phyloP scores from a whole-genome alignment of 2,113 vertebrate species.

The Passer domesticus region DNA sequence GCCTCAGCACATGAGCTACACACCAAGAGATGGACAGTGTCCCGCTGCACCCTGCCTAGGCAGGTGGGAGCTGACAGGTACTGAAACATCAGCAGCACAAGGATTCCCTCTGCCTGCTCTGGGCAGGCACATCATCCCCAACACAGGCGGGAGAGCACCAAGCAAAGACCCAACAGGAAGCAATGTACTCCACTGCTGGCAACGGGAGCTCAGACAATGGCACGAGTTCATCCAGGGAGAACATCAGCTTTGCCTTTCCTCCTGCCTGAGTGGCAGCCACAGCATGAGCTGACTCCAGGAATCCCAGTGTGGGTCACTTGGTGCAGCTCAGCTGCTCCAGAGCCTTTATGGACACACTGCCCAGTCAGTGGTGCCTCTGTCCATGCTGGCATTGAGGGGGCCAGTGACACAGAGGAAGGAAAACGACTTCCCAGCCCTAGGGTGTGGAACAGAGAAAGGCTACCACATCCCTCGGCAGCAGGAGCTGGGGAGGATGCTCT shows the following conservation, averaged over 20 bases:
- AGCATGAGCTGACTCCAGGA: not conserved
- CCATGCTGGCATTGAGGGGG: accelerated
- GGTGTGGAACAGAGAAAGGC: not conserved
- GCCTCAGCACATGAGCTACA: not conserved
- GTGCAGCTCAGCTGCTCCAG: not conserved
- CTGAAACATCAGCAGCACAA: not conserved
- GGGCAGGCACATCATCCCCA: not conserved
- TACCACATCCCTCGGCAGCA: not conserved
- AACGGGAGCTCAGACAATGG: accelerated
- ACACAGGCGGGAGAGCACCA: accelerated
- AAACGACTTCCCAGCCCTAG: not conserved
- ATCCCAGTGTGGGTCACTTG: accelerated
- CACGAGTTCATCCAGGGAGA: not conserved
- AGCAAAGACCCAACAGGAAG: not conserved
- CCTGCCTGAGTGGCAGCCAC: not conserved
- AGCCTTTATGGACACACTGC: not conserved
- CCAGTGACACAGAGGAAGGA: not conserved
- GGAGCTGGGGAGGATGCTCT: not conserved
- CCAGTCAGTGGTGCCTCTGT: accelerated
- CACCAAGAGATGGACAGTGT: not conserved
- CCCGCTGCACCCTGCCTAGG: not conserved
- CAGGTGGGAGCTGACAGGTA: not conserved
- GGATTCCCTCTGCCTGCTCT: not conserved
- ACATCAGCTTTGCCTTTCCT: not conserved
- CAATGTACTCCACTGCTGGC: accelerated